A percentile compares a stretch with the other conserved stretches of the same genome.
Conservation (phyloP, 1,140 invertebrate genomes). For the Ceratoteleas bidentatus region DNA sequence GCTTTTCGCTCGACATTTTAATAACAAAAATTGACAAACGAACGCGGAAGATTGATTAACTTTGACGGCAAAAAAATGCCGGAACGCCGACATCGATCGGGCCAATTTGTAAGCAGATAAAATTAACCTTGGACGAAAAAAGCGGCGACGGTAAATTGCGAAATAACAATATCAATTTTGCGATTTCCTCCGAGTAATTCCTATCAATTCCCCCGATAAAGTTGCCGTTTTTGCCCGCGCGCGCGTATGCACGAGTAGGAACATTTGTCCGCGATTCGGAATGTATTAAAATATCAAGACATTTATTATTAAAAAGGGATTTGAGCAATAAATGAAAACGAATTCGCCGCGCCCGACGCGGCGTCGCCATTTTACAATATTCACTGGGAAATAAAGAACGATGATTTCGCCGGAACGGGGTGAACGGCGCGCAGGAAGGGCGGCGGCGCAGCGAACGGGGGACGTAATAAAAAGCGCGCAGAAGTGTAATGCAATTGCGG, state of each 20-base stretch:
- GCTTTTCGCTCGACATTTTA: too few relatives aligned
- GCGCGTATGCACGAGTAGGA: background rate
- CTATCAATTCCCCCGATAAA: background rate
- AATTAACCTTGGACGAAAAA: background rate
- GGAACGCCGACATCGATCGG: too few relatives aligned
- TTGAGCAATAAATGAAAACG: background rate
- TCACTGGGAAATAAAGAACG: slow-evolving; percentile 16
- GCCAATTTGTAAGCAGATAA: background rate
- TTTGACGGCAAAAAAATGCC: too few relatives aligned
- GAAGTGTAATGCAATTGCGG: slow-evolving; percentile 35
- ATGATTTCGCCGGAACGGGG: slow-evolving; percentile 2
- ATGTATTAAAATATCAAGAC: background rate
- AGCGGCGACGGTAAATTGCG: background rate
- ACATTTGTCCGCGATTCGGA: background rate
- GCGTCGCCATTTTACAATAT: slow-evolving; percentile 17
- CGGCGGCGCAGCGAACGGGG: background rate
- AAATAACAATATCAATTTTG: slow-evolving; percentile 1
- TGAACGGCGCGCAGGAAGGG: too few relatives aligned
- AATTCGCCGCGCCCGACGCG: background rate
- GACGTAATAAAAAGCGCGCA: slow-evolving; percentile 29
- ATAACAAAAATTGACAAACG: too few relatives aligned
- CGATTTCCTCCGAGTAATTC: background rate
- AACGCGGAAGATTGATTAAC: too few relatives aligned
- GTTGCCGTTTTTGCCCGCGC: background rate
- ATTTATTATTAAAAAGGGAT: background rate